Conservation (phyloP, 1,140 invertebrate species). For the Lerema accius region DNA sequence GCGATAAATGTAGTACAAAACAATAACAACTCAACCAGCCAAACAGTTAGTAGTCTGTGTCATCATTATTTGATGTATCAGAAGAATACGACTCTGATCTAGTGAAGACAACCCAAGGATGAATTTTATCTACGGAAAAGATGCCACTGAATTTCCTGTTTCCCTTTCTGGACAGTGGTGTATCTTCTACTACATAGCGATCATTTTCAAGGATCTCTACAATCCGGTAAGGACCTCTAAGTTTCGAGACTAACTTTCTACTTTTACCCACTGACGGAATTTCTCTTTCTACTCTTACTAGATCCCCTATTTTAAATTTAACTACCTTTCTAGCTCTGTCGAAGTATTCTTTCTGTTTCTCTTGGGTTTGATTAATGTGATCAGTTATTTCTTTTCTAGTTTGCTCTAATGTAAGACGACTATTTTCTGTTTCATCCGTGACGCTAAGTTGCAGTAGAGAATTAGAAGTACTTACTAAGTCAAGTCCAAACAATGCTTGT, state of each 20-base stretch:
- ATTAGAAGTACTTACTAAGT: constrained; percentile 21
- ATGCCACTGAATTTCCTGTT: constrained; percentile 27
- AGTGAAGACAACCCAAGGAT: constrained; percentile 25
- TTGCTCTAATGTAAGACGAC: not conserved
- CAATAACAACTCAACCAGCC: not conserved
- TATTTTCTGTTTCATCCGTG: constrained; percentile 8
- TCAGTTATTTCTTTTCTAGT: constrained; percentile 27
- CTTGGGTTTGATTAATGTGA: constrained; percentile 22
- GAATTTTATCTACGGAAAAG: constrained; percentile 26
- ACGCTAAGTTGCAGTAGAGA: constrained; percentile 6
- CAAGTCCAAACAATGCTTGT: constrained; percentile 28
- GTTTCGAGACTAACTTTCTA: constrained; percentile 42
- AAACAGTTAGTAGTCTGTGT: constrained; percentile 1
- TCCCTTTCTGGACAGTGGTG: constrained; percentile 19
- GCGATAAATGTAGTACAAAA: not conserved
- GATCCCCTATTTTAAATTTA: constrained; percentile 23
- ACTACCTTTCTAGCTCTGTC: constrained; percentile 27
- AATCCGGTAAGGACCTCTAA: constrained; percentile 40
- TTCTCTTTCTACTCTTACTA: constrained; percentile 34
- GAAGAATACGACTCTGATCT: constrained; percentile 6
- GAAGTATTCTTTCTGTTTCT: constrained; percentile 26
- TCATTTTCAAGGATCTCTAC: constrained; percentile 20
- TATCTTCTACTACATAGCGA: constrained; percentile 41
- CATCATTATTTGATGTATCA: constrained; percentile 1
- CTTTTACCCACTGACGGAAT: constrained; percentile 32